Percentiles rank a stretch among this genome's conserved stretches.
Evolutionary conservation across 2,888 invertebrate genomes (phyloP).

Genomic region (Candidula unifasciata): DNA sequence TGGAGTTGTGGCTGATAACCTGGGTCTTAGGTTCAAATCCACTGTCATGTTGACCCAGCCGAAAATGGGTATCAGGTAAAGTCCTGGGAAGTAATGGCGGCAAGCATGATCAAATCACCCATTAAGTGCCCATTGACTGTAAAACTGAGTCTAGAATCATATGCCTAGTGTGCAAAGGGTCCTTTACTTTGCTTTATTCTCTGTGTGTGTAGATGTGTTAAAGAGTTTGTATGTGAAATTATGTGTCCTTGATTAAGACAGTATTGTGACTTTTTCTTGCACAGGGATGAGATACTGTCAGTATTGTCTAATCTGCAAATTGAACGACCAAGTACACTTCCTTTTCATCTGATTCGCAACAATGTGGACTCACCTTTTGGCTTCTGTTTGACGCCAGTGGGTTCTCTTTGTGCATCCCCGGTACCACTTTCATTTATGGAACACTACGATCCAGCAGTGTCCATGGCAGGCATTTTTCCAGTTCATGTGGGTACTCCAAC

Average conservation of each 20-base stretch:
- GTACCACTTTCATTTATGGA: constrained; percentile 25
- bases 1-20: too few relatives aligned
- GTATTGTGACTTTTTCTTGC: background rate
- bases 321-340: background rate
- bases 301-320: background rate
- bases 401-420: constrained; percentile 28
- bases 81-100: too few relatives aligned
- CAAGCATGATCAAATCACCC: too few relatives aligned
- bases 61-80: too few relatives aligned
- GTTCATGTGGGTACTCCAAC: background rate
- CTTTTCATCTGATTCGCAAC: background rate
- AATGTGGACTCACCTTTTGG: constrained; percentile 29
- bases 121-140: too few relatives aligned
- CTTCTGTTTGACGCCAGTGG: constrained; percentile 28
- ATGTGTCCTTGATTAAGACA: background rate
- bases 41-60: too few relatives aligned
- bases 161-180: too few relatives aligned
- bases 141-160: too few relatives aligned
- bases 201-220: background rate
- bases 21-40: too few relatives aligned
- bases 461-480: constrained; percentile 1
- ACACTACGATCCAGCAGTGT: constrained; percentile 17
- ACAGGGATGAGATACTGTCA: background rate
- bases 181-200: too few relatives aligned
- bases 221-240: background rate